Evolutionary conservation across 1,140 invertebrate genomes (phyloP), one percentile per base, ranked within the genome.

Genomic region (Bombus impatiens): DNA sequence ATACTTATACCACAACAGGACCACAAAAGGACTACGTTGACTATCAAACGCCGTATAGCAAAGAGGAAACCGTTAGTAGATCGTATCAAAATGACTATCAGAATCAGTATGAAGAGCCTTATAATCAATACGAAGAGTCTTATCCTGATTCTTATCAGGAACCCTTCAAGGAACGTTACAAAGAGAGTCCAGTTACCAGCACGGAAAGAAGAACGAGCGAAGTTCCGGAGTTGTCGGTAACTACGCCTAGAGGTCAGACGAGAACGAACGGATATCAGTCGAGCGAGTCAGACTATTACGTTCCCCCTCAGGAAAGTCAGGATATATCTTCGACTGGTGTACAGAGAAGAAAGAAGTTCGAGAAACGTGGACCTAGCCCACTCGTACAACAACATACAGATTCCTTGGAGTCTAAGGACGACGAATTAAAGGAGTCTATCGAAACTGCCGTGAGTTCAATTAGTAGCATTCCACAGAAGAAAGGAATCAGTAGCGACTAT

Each of bases 391-490:
- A 96, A 57, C 95, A 96, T 82, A 96, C 95, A 0, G 96, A 96
- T 88, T 96, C 96, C 18, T 90, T 96, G 72, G 96, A 96, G 84
- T 96, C 96, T 0, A 93, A 94, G 53, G 96, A 96, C 82, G 96
- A 96, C 84, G 96, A 96, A 53, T 82, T 96, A 53, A 95, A 96
- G 83, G 95, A 96, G 74, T 96, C 96, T 6, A 96, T 96, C 88
- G 96, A 96, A 83, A 96, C 96, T 32, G 96, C 95, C 13, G 94
- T 96, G n/a, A 96, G 95, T 86, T 96, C 96, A 5, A 93, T 95
- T 6, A 94, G 92, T 68, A 96, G 95, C 88, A 95, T 94, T 22
- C 95, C 94, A 59, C 93, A 86, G 18, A 92, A 85, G n/a, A 94
- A 93, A 78, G 92, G 87, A 6, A 93, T 93, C 86, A 91, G 90